Conservation (phyloP, 2,888 invertebrate species). For the Elysia crispata region DNA sequence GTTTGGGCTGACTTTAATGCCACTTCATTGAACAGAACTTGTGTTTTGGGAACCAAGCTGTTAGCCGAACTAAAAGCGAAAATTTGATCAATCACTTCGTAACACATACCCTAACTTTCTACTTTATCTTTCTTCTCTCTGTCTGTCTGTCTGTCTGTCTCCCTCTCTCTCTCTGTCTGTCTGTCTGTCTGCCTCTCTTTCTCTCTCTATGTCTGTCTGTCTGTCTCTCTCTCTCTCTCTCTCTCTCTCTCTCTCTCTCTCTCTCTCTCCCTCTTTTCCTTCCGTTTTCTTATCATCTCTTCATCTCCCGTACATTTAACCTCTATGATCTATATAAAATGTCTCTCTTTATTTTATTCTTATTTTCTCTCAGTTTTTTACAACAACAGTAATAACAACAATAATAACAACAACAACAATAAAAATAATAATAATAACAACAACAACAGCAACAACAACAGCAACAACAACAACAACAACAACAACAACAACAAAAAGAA, state of each 20-base stretch:
- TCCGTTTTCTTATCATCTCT: slow-evolving; percentile 18
- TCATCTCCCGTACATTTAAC: slow-evolving; percentile 32
- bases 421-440: too few relatives aligned
- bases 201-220: not conserved
- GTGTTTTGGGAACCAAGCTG: too few relatives aligned
- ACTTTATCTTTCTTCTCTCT: slow-evolving; percentile 18
- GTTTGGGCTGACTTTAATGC: too few relatives aligned
- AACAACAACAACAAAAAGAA: too few relatives aligned
- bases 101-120: not conserved
- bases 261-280: slow-evolving; percentile 36
- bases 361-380: too few relatives aligned
- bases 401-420: too few relatives aligned
- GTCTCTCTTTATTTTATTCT: not conserved
- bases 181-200: slow-evolving; percentile 9
- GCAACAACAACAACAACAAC: too few relatives aligned
- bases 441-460: too few relatives aligned
- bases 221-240: not conserved
- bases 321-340: slow-evolving; percentile 29
- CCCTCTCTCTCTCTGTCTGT: not conserved
- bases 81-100: too few relatives aligned
- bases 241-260: slow-evolving; percentile 40
- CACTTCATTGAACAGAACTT: too few relatives aligned
- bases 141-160: slow-evolving; percentile 21
- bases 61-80: too few relatives aligned
- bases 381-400: too few relatives aligned